Percentiles rank a stretch among this genome's conserved stretches.
phyloP scores from a whole-genome alignment of 2,797 vertebrate genomes.

The Bovichtus diacanthus region DNA sequence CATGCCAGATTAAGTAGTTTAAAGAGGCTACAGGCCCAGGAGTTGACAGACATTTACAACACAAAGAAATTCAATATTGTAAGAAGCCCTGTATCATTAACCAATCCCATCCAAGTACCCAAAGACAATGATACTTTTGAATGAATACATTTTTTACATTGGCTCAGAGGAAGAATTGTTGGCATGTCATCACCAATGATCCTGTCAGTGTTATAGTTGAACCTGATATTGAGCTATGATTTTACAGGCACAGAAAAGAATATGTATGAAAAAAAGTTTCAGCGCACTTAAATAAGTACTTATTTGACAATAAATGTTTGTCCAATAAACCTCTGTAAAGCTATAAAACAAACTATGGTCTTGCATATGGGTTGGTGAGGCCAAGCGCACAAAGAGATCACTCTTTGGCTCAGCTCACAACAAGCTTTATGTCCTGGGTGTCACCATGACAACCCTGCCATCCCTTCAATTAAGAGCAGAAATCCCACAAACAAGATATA shows the following conservation, averaged over 20 bases:
- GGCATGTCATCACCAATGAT: neutral
- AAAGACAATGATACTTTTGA: conserved; percentile 25
- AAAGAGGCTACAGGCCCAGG: conserved; percentile 54
- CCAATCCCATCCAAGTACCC: conserved; percentile 33
- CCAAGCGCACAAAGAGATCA: conserved; percentile 69
- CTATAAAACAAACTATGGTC: conserved; percentile 21
- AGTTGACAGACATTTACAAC: conserved; percentile 63
- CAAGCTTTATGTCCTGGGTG: conserved; percentile 76
- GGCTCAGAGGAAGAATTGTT: neutral
- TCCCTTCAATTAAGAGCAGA: conserved; percentile 81
- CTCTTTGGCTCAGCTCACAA: conserved; percentile 74
- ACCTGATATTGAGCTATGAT: neutral
- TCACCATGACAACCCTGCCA: conserved; percentile 84
- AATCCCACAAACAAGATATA: conserved; percentile 70
- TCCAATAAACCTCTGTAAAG: conserved; percentile 10
- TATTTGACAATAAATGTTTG: neutral
- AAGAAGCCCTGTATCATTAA: conserved; percentile 49
- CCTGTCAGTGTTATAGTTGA: neutral
- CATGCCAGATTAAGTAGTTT: conserved; percentile 69
- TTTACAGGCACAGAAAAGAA: conserved; percentile 1
- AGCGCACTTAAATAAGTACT: neutral
- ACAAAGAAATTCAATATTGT: conserved; percentile 51
- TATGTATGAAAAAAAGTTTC: neutral
- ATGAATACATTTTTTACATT: conserved; percentile 8
- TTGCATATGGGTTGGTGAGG: conserved; percentile 40